Conservation (phyloP, 2,113 vertebrate genomes). For the Thryonomys swinderianus region DNA sequence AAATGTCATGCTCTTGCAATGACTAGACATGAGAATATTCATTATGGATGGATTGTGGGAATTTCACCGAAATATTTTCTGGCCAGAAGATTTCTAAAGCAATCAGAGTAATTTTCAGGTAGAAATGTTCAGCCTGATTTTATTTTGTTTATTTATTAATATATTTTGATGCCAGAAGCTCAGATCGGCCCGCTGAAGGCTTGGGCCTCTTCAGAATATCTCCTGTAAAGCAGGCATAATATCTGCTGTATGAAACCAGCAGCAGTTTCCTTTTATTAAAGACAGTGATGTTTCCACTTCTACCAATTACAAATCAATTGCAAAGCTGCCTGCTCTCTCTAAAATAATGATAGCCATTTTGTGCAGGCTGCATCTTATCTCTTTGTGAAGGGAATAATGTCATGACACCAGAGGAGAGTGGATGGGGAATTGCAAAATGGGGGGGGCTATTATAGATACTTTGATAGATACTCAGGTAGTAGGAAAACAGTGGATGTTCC, state of each 20-base stretch:
- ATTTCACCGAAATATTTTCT: constrained; percentile 58
- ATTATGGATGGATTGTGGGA: neutral
- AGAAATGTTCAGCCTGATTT: constrained; percentile 41
- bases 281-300: constrained; percentile 13
- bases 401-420: neutral
- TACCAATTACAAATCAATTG: constrained; percentile 64
- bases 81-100: constrained; percentile 55
- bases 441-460: neutral
- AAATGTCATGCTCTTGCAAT: constrained; percentile 32
- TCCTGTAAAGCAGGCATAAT: neutral
- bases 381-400: constrained; percentile 50
- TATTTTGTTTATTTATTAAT: neutral
- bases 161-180: neutral
- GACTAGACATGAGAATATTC: constrained; percentile 29
- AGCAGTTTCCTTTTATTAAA: constrained; percentile 53
- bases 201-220: neutral
- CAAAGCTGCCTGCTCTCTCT: constrained; percentile 6
- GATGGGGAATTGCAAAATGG: neutral
- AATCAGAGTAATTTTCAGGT: constrained; percentile 53
- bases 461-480: neutral
- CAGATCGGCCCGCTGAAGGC: neutral
- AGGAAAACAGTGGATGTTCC: neutral
- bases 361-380: constrained; percentile 25
- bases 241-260: neutral
- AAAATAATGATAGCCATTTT: constrained; percentile 57